Evolutionary conservation across 2,797 vertebrate species (phyloP).

Genomic region (Zalophus californianus): DNA sequence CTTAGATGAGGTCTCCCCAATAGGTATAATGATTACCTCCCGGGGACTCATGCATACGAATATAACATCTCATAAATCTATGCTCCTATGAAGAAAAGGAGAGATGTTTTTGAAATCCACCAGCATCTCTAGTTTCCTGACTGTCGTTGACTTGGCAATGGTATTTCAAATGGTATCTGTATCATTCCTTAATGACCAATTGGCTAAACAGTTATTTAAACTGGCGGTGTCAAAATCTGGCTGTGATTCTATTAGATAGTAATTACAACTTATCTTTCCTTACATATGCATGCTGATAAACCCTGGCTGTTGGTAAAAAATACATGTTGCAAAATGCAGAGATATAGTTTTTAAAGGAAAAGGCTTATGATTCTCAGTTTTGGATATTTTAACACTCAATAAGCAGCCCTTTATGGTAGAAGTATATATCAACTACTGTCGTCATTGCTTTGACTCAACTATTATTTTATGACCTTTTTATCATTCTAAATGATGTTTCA

Average conservation of each 20-base stretch:
- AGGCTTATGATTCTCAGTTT: background rate
- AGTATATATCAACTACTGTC: background rate
- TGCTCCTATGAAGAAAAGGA: background rate
- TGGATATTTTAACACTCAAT: background rate
- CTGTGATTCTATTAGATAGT: background rate
- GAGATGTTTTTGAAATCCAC: background rate
- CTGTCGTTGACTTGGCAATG: background rate
- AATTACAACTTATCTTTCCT: background rate
- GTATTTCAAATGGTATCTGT: background rate
- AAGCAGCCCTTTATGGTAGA: background rate
- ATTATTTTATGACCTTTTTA: slow-evolving; percentile 34
- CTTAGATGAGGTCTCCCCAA: rapidly evolving
- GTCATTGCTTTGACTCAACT: background rate
- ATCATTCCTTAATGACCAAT: background rate
- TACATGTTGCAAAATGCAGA: background rate
- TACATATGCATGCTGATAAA: background rate
- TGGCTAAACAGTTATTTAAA: slow-evolving; percentile 12
- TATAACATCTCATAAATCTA: background rate
- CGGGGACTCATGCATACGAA: background rate
- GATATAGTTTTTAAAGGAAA: background rate
- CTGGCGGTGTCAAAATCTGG: background rate
- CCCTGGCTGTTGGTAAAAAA: background rate
- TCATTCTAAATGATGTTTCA: background rate
- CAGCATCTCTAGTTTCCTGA: background rate
- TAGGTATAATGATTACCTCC: background rate